These are phyloP conservation scores for Pristionchus maxplancki DNA, from an alignment of 2,888 invertebrate genomes.

Conservation along the genomic window DNA sequence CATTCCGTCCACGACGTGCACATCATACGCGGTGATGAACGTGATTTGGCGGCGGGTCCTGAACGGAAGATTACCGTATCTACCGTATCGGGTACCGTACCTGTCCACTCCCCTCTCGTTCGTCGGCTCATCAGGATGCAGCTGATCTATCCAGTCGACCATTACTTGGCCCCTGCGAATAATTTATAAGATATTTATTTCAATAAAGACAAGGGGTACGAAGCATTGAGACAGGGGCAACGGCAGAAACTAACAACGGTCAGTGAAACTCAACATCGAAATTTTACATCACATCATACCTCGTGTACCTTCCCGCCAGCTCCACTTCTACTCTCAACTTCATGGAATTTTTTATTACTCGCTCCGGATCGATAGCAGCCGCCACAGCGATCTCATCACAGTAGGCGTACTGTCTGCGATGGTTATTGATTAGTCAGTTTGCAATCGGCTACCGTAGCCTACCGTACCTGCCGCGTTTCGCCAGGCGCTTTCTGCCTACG, in stretches of 20 bases:
- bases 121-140: conserved; percentile 57
- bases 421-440: background rate
- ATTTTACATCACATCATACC: conserved; percentile 53
- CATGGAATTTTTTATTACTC: conserved; percentile 57
- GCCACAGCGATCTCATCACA: conserved; percentile 78
- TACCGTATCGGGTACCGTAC: background rate
- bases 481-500: background rate
- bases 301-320: conserved; percentile 65
- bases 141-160: conserved; percentile 69
- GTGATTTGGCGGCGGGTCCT: conserved; percentile 25
- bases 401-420: conserved; percentile 59
- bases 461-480: background rate
- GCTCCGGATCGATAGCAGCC: conserved; percentile 71
- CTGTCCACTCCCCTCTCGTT: conserved; percentile 41
- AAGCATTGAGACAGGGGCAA: too few relatives aligned
- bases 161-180: conserved; percentile 71
- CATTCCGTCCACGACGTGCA: conserved; percentile 30
- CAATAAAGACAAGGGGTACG: background rate
- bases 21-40: conserved; percentile 52
- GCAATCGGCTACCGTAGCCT: background rate
- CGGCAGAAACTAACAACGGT: too few relatives aligned
- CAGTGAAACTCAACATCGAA: too few relatives aligned
- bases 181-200: background rate
- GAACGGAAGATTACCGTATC: background rate
- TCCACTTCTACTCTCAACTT: conserved; percentile 70